A percentile compares a stretch with the other conserved stretches of the same genome.
phyloP scores from a whole-genome alignment of 2,113 vertebrate genomes.

The Abramis brama region DNA sequence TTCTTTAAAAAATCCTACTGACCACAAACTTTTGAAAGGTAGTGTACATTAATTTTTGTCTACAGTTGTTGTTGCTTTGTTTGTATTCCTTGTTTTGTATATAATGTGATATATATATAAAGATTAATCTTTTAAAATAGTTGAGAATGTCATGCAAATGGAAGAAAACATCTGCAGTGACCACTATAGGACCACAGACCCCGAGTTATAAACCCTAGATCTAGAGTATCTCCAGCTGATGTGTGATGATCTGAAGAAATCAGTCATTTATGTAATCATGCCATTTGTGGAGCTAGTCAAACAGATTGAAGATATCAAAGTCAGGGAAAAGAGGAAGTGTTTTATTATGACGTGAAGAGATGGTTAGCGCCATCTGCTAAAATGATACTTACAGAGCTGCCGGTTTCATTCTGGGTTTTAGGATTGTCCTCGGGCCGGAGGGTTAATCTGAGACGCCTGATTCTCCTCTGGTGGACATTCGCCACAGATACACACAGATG shows the following conservation, averaged over 20 bases:
- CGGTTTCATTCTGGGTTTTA: conserved; percentile 68
- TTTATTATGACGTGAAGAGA: not conserved
- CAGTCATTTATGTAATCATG: not conserved
- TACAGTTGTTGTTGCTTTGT: no score
- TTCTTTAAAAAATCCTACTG: no score
- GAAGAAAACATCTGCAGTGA: not conserved
- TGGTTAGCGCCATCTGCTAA: conserved; percentile 1
- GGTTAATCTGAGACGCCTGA: conserved; percentile 87
- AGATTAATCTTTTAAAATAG: not conserved
- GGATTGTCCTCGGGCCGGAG: conserved; percentile 78
- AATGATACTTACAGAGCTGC: conserved; percentile 77
- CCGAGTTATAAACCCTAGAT: not conserved
- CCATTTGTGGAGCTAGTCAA: not conserved
- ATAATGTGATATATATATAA: not conserved
- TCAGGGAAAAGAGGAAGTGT: conserved; percentile 21
- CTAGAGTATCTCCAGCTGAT: not conserved
- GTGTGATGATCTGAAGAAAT: not conserved
- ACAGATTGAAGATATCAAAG: not conserved
- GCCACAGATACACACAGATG: not conserved
- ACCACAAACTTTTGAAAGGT: no score
- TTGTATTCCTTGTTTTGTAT: no score
- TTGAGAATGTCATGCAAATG: not conserved
- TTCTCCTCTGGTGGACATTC: conserved; percentile 78
- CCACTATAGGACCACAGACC: not conserved
- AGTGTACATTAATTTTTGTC: no score